A percentile compares a stretch with the other conserved stretches of the same genome.
These are phyloP conservation scores for Lateolabrax maculatus DNA, from an alignment of 2,797 vertebrate genomes.

Conservation along the genomic window DNA sequence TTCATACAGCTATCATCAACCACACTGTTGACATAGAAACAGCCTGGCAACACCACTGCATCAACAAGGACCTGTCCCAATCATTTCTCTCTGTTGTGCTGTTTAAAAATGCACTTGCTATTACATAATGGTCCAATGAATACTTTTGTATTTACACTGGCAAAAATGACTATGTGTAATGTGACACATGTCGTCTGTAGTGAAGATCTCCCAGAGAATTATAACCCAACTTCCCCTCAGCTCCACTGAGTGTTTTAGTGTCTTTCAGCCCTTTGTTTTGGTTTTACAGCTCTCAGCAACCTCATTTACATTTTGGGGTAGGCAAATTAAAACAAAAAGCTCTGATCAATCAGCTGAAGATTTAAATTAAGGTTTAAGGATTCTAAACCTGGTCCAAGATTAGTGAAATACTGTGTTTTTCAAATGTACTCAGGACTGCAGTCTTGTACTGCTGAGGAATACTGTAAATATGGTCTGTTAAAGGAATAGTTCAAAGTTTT, in stretches of 20 bases:
- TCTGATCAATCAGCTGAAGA: too few relatives aligned
- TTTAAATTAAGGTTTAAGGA: background rate
- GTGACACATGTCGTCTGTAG: too few relatives aligned
- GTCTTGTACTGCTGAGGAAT: background rate
- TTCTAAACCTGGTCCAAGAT: background rate
- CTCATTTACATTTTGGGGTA: too few relatives aligned
- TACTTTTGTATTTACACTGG: background rate
- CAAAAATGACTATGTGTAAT: background rate
- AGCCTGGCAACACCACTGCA: background rate
- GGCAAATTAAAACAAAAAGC: too few relatives aligned
- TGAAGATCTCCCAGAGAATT: too few relatives aligned
- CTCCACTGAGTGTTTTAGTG: background rate
- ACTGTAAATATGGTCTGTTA: background rate
- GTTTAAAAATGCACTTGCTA: too few relatives aligned
- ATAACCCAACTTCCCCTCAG: too few relatives aligned
- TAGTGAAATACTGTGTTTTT: too few relatives aligned
- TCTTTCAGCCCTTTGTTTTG: background rate
- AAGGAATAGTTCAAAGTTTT: background rate
- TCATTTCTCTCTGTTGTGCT: too few relatives aligned
- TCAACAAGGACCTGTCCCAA: background rate
- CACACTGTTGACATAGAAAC: background rate
- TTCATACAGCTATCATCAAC: background rate
- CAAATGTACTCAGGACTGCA: background rate
- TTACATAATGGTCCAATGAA: background rate
- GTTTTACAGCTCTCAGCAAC: too few relatives aligned